Evolutionary conservation across 2,888 invertebrate genomes (phyloP).

Genomic region (Stenotaenia linearis): DNA sequence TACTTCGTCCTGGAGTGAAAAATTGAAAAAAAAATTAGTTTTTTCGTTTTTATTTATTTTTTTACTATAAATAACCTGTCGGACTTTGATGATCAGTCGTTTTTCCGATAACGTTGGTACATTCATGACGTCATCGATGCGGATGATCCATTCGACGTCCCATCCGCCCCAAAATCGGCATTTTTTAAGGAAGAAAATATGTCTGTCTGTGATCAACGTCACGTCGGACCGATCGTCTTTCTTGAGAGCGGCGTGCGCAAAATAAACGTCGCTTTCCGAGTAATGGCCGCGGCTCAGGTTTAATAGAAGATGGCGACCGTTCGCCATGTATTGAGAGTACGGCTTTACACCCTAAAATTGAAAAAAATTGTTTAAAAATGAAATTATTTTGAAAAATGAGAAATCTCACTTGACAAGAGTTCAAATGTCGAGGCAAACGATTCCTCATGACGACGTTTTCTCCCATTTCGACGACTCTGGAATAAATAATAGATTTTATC

Average conservation of each 20-base stretch:
- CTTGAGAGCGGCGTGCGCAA: slow-evolving; percentile 61
- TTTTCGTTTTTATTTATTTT: too few species aligned
- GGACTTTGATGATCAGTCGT: slow-evolving; percentile 63
- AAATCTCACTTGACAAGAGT: slow-evolving; percentile 56
- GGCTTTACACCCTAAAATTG: slow-evolving; percentile 61
- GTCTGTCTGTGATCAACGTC: slow-evolving; percentile 62
- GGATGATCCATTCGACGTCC: slow-evolving; percentile 69
- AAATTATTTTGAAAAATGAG: neutral
- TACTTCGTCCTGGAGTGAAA: slow-evolving; percentile 47
- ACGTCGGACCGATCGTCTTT: slow-evolving; percentile 60
- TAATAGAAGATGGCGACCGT: slow-evolving; percentile 61
- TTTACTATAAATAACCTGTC: slow-evolving; percentile 71
- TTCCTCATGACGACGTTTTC: slow-evolving; percentile 59
- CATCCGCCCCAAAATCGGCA: slow-evolving; percentile 64
- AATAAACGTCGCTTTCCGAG: slow-evolving; percentile 61
- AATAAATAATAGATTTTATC: neutral
- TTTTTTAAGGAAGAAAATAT: slow-evolving; percentile 66
- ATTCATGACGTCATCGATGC: slow-evolving; percentile 65
- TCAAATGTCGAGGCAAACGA: slow-evolving; percentile 64
- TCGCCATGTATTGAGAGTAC: slow-evolving; percentile 64
- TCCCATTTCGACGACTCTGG: slow-evolving; percentile 58
- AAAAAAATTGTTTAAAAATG: slow-evolving; percentile 3
- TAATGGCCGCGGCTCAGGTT: slow-evolving; percentile 61
- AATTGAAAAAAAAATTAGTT: neutral
- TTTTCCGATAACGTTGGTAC: slow-evolving; percentile 57